Conservation (phyloP, 2,797 vertebrate genomes). For the Sebastes diploproa region DNA sequence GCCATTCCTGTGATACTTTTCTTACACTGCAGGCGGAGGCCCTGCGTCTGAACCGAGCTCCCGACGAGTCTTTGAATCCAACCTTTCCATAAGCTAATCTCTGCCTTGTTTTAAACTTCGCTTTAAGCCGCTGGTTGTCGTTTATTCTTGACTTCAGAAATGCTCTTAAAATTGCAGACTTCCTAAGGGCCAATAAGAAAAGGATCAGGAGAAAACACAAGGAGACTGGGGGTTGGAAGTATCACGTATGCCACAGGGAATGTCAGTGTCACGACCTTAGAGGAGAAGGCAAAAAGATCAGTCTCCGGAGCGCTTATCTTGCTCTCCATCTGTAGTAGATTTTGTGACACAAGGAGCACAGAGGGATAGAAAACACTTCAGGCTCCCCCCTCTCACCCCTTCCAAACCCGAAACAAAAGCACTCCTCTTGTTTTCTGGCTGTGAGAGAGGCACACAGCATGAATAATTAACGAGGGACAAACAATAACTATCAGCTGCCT, state of each 20-base stretch:
- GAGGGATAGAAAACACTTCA: conserved; percentile 76
- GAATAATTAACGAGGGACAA: conserved; percentile 73
- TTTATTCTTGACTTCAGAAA: conserved; percentile 34
- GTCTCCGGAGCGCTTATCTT: conserved; percentile 75
- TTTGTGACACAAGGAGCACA: conserved; percentile 75
- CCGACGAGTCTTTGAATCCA: conserved; percentile 3
- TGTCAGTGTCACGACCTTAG: conserved; percentile 83
- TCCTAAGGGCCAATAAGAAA: conserved; percentile 39
- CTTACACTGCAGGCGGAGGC: conserved; percentile 23
- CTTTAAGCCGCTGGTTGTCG: not conserved
- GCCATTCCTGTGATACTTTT: conserved; percentile 59
- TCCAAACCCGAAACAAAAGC: conserved; percentile 62
- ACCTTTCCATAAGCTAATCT: conserved; percentile 12
- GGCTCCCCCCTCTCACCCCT: conserved; percentile 3
- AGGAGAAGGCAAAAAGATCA: conserved; percentile 74
- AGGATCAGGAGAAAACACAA: conserved; percentile 53
- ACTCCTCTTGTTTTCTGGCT: conserved; percentile 64
- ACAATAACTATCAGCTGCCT: conserved; percentile 55
- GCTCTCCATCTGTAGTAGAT: conserved; percentile 81
- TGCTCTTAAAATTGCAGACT: conserved; percentile 33
- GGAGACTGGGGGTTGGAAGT: conserved; percentile 55
- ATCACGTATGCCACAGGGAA: conserved; percentile 80
- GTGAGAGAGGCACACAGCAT: conserved; percentile 54
- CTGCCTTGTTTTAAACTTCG: conserved; percentile 23
- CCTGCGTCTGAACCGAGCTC: conserved; percentile 14